Evolutionary conservation across 2,797 vertebrate genomes (phyloP).

Genomic region (Emydoidea blandingii): DNA sequence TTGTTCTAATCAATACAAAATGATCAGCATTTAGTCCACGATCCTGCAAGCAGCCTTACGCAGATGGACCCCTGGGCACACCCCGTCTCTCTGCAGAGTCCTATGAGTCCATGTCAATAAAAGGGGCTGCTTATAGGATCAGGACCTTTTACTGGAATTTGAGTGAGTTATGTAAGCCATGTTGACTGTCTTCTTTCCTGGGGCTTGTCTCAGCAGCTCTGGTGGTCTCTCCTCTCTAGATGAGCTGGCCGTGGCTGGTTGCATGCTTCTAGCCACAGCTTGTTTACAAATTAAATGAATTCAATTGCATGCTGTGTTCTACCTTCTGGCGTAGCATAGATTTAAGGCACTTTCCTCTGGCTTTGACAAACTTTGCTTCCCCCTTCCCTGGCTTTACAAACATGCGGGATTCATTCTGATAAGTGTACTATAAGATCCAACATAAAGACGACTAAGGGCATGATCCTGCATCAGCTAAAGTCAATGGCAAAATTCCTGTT

Average conservation of each 20-base stretch:
- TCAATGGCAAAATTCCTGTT: not conserved
- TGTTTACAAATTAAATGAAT: constrained; percentile 65
- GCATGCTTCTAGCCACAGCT: not conserved
- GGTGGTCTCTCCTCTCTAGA: not conserved
- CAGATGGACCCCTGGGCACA: not conserved
- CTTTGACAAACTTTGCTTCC: constrained; percentile 6
- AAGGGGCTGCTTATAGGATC: not conserved
- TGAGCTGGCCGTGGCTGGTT: not conserved
- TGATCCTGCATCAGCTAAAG: not conserved
- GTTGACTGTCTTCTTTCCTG: not conserved
- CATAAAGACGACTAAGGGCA: not conserved
- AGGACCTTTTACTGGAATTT: not conserved
- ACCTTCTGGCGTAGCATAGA: constrained; percentile 14
- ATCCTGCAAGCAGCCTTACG: not conserved
- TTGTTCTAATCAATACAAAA: not conserved
- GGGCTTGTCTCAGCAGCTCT: not conserved
- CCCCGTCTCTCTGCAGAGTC: not conserved
- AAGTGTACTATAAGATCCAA: not conserved
- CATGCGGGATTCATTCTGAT: not conserved
- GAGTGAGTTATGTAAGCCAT: not conserved
- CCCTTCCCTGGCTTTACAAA: not conserved
- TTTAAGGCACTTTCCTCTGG: constrained; percentile 19
- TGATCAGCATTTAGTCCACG: not conserved
- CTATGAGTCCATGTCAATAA: not conserved
- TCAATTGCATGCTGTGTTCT: constrained; percentile 53